phyloP scores from a whole-genome alignment of 2,797 vertebrate genomes.

The Catostomus latipinnis region DNA sequence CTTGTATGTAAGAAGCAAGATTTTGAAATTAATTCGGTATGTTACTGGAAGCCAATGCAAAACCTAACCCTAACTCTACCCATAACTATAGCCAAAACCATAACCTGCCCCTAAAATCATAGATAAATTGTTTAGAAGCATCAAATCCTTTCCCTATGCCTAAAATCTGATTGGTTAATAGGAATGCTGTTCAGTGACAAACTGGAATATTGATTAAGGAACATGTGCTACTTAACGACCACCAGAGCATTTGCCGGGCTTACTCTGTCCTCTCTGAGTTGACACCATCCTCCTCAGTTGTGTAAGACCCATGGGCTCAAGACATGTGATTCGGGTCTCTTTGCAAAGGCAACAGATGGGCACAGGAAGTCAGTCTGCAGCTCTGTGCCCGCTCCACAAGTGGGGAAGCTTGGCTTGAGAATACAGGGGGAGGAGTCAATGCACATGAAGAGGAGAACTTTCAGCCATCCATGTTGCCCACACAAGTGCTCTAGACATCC shows the following conservation, averaged over 20 bases:
- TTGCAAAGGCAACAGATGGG: slow-evolving; percentile 55
- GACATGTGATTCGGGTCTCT: slow-evolving; percentile 35
- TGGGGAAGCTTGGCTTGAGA: slow-evolving; percentile 39
- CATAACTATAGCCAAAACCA: too few relatives aligned
- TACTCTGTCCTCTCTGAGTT: background rate
- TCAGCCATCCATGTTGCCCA: slow-evolving; percentile 45
- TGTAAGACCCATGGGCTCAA: slow-evolving; percentile 25
- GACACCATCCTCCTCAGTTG: background rate
- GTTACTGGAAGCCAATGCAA: too few relatives aligned
- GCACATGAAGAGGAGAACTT: slow-evolving; percentile 13
- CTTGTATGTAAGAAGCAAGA: too few relatives aligned
- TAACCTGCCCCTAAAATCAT: too few relatives aligned
- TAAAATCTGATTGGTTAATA: too few relatives aligned
- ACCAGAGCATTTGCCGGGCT: background rate
- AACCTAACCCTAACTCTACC: too few relatives aligned
- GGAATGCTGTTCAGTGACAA: too few relatives aligned
- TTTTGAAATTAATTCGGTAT: too few relatives aligned
- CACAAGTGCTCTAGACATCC: slow-evolving; percentile 38
- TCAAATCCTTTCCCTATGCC: too few relatives aligned
- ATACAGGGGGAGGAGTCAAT: slow-evolving; percentile 32
- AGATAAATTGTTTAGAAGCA: too few relatives aligned
- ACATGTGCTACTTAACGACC: too few relatives aligned
- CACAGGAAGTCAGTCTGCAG: slow-evolving; percentile 55
- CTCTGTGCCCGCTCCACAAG: slow-evolving; percentile 41
- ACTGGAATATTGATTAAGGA: too few relatives aligned